A percentile compares a stretch with the other conserved stretches of the same genome.
Conservation (phyloP, 2,113 vertebrate species). For the Notarius quadriscutis region DNA sequence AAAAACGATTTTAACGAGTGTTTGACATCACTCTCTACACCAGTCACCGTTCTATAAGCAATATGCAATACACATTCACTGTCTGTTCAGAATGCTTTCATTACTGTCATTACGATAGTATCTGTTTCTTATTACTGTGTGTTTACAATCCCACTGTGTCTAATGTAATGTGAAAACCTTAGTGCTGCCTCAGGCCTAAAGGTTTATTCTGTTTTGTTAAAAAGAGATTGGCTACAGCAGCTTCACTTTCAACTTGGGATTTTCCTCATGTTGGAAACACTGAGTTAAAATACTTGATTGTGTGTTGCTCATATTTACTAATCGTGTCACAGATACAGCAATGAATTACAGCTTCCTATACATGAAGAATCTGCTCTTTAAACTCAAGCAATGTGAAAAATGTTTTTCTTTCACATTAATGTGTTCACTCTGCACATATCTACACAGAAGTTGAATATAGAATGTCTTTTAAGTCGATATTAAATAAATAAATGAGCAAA, state of each 20-base stretch:
- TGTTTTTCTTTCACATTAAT: neutral
- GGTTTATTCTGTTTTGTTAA: slow-evolving; percentile 23
- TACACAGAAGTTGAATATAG: neutral
- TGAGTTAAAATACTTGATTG: slow-evolving; percentile 1
- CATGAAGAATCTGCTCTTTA: neutral
- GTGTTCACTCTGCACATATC: slow-evolving; percentile 26
- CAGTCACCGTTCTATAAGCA: neutral
- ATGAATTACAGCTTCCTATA: slow-evolving; percentile 13
- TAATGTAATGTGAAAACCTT: slow-evolving; percentile 24
- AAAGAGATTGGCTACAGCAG: neutral
- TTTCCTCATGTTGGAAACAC: neutral
- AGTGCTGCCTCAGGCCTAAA: slow-evolving; percentile 20
- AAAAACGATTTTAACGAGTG: too few relatives aligned
- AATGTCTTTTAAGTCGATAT: too few relatives aligned
- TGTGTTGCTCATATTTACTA: neutral
- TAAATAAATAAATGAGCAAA: too few relatives aligned
- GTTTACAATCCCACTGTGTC: slow-evolving; percentile 20
- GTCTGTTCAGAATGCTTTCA: neutral
- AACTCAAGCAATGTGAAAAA: neutral
- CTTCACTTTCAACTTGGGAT: slow-evolving; percentile 4
- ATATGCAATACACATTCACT: slow-evolving; percentile 24
- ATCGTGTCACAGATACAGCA: slow-evolving; percentile 11
- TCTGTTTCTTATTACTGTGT: slow-evolving; percentile 12
- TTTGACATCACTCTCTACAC: neutral
- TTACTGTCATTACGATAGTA: neutral